phyloP scores from a whole-genome alignment of 2,888 invertebrate genomes.

The Pandemis cinnamomeana region DNA sequence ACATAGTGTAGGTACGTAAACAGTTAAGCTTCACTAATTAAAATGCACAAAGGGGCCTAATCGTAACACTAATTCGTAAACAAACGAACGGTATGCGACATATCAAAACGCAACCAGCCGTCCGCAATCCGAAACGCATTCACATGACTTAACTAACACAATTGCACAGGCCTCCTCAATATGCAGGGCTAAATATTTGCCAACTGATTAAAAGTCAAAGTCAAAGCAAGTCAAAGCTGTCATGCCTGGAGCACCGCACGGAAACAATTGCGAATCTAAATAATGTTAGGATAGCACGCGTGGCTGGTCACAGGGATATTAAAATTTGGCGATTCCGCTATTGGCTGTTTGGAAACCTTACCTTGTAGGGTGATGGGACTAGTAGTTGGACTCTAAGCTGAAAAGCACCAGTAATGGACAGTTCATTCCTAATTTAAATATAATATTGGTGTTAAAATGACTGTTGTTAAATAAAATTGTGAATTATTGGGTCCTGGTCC shows the following conservation, averaged over 20 bases:
- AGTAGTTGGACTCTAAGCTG: no score
- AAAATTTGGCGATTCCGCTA: constrained; percentile 35
- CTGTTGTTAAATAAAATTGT: no score
- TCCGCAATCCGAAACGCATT: constrained; percentile 59
- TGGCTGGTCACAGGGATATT: constrained; percentile 71
- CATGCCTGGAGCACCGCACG: constrained; percentile 69
- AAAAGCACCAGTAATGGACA: no score
- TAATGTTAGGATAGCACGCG: constrained; percentile 77
- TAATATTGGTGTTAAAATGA: no score
- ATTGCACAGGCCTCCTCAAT: constrained; percentile 80
- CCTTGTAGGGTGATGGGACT: background rate
- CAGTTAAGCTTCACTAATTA: background rate
- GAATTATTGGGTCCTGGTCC: no score
- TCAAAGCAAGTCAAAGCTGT: constrained; percentile 62
- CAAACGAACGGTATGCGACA: constrained; percentile 57
- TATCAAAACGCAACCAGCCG: constrained; percentile 61
- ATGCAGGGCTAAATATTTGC: constrained; percentile 79
- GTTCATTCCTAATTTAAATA: no score
- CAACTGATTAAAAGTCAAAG: constrained; percentile 78
- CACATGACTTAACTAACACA: constrained; percentile 71
- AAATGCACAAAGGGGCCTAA: background rate
- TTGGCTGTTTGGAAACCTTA: constrained; percentile 6
- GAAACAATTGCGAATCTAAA: constrained; percentile 73
- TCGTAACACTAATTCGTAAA: constrained; percentile 8
- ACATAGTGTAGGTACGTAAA: background rate